These are phyloP conservation scores for Atrichornis clamosus DNA, from an alignment of 2,113 vertebrate species.

Conservation along the genomic window DNA sequence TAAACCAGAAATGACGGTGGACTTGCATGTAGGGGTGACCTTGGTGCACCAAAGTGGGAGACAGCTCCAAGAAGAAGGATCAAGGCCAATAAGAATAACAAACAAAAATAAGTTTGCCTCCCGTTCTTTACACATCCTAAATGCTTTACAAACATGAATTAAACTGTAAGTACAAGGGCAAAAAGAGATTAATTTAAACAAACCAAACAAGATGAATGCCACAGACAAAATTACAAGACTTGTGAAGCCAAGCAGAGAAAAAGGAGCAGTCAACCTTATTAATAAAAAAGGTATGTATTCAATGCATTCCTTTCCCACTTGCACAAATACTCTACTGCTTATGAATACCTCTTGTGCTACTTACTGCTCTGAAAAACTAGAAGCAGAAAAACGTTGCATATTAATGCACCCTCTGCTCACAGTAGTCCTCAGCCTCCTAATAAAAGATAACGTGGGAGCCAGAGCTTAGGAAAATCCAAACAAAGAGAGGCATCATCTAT, in stretches of 20 bases:
- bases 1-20: neutral
- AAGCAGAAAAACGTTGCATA: neutral
- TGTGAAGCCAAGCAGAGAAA: conserved; percentile 17
- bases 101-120: neutral
- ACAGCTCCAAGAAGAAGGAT: neutral
- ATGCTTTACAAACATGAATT: conserved; percentile 30
- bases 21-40: neutral
- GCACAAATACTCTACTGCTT: neutral
- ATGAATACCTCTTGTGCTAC: conserved; percentile 1
- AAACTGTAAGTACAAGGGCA: neutral
- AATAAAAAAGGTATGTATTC: neutral
- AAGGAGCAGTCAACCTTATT: neutral
- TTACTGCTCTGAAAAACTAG: conserved; percentile 1
- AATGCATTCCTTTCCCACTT: conserved; percentile 7
- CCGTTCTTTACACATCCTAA: conserved; percentile 8
- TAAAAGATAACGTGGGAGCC: neutral
- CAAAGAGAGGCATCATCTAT: neutral
- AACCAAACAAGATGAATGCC: neutral
- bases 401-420: neutral
- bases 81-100: neutral
- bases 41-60: neutral
- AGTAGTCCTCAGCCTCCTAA: neutral
- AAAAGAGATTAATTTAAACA: conserved; percentile 42
- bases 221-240: neutral
- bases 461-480: conserved; percentile 20